phyloP scores from a whole-genome alignment of 2,888 invertebrate genomes.

The Leptinotarsa tumamoca region DNA sequence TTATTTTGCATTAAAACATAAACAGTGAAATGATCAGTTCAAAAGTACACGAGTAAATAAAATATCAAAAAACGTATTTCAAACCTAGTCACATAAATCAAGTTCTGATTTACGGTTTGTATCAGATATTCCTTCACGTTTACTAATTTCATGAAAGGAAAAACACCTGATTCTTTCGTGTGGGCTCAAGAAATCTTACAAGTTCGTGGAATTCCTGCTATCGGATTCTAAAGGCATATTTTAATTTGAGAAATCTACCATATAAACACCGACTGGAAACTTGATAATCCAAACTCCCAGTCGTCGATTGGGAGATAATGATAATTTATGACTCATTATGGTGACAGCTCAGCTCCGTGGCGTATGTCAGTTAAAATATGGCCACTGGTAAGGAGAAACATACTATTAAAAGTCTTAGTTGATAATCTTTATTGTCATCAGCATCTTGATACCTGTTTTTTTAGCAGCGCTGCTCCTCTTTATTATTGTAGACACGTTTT shows the following conservation, averaged over 20 bases:
- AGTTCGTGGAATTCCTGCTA: slow-evolving; percentile 1
- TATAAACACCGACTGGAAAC: slow-evolving; percentile 15
- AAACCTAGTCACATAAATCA: neutral
- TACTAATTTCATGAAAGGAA: neutral
- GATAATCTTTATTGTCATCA: slow-evolving; percentile 13
- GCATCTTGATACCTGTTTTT: neutral
- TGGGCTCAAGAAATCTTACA: slow-evolving; percentile 3
- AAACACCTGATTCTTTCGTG: neutral
- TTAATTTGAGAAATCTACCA: slow-evolving; percentile 3
- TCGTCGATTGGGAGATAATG: slow-evolving; percentile 25
- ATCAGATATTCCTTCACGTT: neutral
- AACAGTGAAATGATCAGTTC: too few species aligned
- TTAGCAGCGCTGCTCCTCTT: neutral
- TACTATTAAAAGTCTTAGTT: slow-evolving; percentile 9
- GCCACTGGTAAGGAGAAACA: neutral
- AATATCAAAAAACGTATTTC: neutral
- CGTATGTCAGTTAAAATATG: slow-evolving; percentile 16
- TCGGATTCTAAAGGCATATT: slow-evolving; percentile 9
- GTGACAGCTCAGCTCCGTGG: slow-evolving; percentile 20
- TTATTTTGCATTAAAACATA: too few species aligned
- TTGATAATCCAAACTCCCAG: slow-evolving; percentile 25
- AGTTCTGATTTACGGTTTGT: neutral
- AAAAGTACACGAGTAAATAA: too few species aligned
- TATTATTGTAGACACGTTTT: neutral
- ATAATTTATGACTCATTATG: slow-evolving; percentile 25